Evolutionary conservation across 1,140 invertebrate species (phyloP).

Genomic region (Magallana gigas): DNA sequence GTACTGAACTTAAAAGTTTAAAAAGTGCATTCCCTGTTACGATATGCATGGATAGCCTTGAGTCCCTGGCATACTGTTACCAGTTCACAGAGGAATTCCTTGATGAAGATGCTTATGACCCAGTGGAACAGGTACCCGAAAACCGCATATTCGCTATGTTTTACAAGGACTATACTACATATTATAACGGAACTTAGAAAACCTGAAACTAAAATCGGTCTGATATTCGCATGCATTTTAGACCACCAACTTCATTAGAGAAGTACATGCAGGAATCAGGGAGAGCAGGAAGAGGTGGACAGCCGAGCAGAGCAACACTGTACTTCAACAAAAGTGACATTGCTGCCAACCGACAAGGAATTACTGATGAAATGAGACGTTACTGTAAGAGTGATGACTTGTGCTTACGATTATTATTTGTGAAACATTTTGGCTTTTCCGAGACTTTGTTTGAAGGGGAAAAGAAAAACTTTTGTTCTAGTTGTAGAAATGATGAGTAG

Average conservation of each 20-base stretch:
- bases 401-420: background rate
- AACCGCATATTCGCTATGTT: too few species aligned
- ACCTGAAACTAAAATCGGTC: conserved; percentile 19
- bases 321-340: conserved; percentile 56
- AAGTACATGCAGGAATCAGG: conserved; percentile 55
- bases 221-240: conserved; percentile 49
- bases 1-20: conserved; percentile 24
- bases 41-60: background rate
- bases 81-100: too few species aligned
- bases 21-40: background rate
- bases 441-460: conserved; percentile 39
- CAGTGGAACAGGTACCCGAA: too few species aligned
- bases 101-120: too few species aligned
- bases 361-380: background rate
- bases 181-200: conserved; percentile 49
- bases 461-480: conserved; percentile 40
- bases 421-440: conserved; percentile 36
- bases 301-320: conserved; percentile 16
- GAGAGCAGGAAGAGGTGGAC: conserved; percentile 52
- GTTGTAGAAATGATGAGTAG: background rate
- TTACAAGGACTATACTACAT: background rate
- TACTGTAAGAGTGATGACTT: conserved; percentile 13
- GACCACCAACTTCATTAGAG: conserved; percentile 48
- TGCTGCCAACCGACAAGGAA: conserved; percentile 35
- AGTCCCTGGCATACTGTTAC: too few species aligned